A percentile compares a stretch with the other conserved stretches of the same genome.
phyloP scores from a whole-genome alignment of 2,113 vertebrate species.

The Trichechus manatus region DNA sequence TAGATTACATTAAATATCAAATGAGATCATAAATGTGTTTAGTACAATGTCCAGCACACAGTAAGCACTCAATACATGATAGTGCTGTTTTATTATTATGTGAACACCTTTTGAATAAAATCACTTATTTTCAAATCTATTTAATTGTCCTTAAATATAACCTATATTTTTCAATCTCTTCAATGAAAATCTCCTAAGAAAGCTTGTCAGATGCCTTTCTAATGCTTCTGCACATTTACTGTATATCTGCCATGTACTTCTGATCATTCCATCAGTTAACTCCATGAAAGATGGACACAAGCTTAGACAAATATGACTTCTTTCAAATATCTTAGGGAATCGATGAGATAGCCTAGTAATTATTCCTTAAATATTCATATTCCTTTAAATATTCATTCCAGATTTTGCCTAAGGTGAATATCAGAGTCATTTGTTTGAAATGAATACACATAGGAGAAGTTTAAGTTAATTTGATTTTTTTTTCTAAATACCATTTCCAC shows the following conservation, averaged over 20 bases:
- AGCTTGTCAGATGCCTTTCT: not conserved
- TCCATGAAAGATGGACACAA: not conserved
- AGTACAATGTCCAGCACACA: not conserved
- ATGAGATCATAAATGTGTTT: not conserved
- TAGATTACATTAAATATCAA: constrained; percentile 17
- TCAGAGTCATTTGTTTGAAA: constrained; percentile 10
- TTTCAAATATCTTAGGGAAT: not conserved
- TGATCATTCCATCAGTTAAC: constrained; percentile 17
- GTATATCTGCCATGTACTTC: not conserved
- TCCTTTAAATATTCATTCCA: constrained; percentile 18
- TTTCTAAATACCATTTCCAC: constrained; percentile 41
- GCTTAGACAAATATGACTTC: not conserved
- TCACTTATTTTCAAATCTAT: not conserved
- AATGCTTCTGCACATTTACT: not conserved
- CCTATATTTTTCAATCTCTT: constrained; percentile 12
- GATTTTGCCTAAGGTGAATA: not conserved
- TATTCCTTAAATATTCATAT: constrained; percentile 19
- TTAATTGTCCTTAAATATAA: not conserved
- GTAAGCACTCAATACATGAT: constrained; percentile 17
- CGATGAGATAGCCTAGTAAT: not conserved
- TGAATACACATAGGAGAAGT: not conserved
- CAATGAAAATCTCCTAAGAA: not conserved
- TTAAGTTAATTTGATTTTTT: not conserved
- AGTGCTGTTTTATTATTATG: constrained; percentile 14
- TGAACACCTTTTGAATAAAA: not conserved